phyloP scores from a whole-genome alignment of 2,113 vertebrate genomes.

The Coptodon bakossiorum region DNA sequence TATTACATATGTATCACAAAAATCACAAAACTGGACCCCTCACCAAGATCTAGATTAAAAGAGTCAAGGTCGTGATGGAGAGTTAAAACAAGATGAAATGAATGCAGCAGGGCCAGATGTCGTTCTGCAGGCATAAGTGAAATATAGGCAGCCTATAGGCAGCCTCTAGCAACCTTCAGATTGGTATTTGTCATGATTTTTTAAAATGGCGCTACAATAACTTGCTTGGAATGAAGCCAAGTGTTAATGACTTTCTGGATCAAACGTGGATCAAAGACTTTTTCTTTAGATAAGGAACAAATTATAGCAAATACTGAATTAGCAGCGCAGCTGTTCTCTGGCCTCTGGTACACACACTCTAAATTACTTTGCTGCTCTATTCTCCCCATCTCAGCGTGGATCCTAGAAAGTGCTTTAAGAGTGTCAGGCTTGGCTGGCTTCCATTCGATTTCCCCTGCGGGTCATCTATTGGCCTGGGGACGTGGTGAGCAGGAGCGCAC shows the following conservation, averaged over 20 bases:
- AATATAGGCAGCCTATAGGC: not conserved
- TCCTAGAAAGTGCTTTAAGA: constrained; percentile 46
- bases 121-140: not conserved
- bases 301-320: not conserved
- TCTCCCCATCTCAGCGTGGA: constrained; percentile 12
- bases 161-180: not conserved
- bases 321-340: not conserved
- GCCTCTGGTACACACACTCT: not conserved
- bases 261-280: not conserved
- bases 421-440: constrained; percentile 55
- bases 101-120: not conserved
- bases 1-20: not conserved
- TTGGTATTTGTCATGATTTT: not conserved
- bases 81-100: not conserved
- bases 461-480: constrained; percentile 61
- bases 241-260: not conserved
- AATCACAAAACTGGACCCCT: not conserved
- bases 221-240: not conserved
- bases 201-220: not conserved
- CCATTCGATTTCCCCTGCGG: constrained; percentile 70
- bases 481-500: constrained; percentile 33
- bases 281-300: not conserved
- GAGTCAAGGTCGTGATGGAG: not conserved
- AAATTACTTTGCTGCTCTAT: constrained; percentile 5
- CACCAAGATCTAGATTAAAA: not conserved